A percentile compares a stretch with the other conserved stretches of the same genome.
These are phyloP conservation scores for Chesias legatella DNA, from an alignment of 2,888 invertebrate genomes.

Conservation along the genomic window DNA sequence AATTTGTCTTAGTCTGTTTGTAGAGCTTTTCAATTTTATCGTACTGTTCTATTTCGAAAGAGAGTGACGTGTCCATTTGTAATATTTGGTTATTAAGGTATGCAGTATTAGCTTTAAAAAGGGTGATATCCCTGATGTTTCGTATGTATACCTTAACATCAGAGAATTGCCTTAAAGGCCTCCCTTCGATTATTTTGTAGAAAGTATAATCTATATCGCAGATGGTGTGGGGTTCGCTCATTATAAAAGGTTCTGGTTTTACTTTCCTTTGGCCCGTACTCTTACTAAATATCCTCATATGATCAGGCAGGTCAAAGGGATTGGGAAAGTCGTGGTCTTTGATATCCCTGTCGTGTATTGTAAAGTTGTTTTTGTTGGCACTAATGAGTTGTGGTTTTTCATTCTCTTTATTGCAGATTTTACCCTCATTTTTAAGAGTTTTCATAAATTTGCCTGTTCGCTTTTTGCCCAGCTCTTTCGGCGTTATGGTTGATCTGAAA, in stretches of 20 bases:
- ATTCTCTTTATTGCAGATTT: slow-evolving; percentile 21
- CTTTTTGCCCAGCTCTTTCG: slow-evolving; percentile 24
- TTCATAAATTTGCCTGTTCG: slow-evolving; percentile 23
- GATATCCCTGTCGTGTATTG: slow-evolving; percentile 17
- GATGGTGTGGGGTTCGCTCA: slow-evolving; percentile 35
- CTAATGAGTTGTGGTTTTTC: slow-evolving; percentile 10
- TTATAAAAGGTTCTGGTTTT: slow-evolving; percentile 30
- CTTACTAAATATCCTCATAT: slow-evolving; percentile 26
- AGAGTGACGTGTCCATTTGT: slow-evolving; percentile 26
- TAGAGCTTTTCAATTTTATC: slow-evolving; percentile 21
- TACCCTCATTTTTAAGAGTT: slow-evolving; percentile 15
- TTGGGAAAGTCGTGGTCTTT: slow-evolving; percentile 23
- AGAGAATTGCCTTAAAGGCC: slow-evolving; percentile 34
- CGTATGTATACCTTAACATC: slow-evolving; percentile 39
- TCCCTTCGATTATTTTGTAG: slow-evolving; percentile 40
- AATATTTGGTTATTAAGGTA: slow-evolving; percentile 38
- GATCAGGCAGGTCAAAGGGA: slow-evolving; percentile 32
- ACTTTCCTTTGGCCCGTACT: slow-evolving; percentile 20
- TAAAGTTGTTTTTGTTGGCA: slow-evolving; percentile 8
- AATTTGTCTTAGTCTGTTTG: slow-evolving; percentile 24
- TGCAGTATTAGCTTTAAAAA: slow-evolving; percentile 34
- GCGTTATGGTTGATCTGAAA: slow-evolving; percentile 17
- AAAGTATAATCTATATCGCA: slow-evolving; percentile 40
- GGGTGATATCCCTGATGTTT: slow-evolving; percentile 36
- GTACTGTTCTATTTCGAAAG: slow-evolving; percentile 29